Base-by-base conservation (phyloP, 2,113 vertebrate species). In the Diadophis punctatus region DNA sequence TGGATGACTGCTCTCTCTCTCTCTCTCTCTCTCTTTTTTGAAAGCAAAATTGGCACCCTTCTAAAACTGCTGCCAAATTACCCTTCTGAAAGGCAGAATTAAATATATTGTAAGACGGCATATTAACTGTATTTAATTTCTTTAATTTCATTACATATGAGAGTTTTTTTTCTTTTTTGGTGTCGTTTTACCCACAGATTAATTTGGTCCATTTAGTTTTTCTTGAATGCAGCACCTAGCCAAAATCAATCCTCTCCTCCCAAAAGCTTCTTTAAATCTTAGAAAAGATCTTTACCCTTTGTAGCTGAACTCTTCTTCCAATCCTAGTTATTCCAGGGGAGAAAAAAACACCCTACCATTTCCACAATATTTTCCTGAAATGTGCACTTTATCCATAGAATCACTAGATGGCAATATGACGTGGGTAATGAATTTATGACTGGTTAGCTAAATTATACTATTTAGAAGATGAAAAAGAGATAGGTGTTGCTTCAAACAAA, bases 371-470 rank as follows among this genome's bases (percentile, higher is more conserved):
- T 3, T 49, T 80, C 8, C 20, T 3, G 56, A 23, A 25, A 55
- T 56, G 1, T 93, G 95, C 90, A 7, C 8, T 48, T 88, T 0
- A 12, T 1, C 7, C 1, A 5, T 4, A 30, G 0, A 0, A 16
- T 92, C 97, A 93, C 93, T 94, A 96, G 96, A 94, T 96, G 97
- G 95, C 96, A 96, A 63, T 95, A 88, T 90, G 93, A 85, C 91
- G 30, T 58, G 87, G 4, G 10, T 43, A 34, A 88, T 92, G 55
- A 86, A 86, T 27, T 43, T 85, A 85, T 16, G 27, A 25, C 25
- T 91, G 39, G 9, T 20, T 53, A 43, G 34, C 49, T 87, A 51
- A 34, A 74, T 52, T 52, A 34, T 16, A 49, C 27, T n/a, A n/a
- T n/a, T 86, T 22, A 23, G 87, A 34, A 8, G 16, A 80, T 39